phyloP scores from a whole-genome alignment of 92 coral and sea anemone species.

The Heteractis magnifica region DNA sequence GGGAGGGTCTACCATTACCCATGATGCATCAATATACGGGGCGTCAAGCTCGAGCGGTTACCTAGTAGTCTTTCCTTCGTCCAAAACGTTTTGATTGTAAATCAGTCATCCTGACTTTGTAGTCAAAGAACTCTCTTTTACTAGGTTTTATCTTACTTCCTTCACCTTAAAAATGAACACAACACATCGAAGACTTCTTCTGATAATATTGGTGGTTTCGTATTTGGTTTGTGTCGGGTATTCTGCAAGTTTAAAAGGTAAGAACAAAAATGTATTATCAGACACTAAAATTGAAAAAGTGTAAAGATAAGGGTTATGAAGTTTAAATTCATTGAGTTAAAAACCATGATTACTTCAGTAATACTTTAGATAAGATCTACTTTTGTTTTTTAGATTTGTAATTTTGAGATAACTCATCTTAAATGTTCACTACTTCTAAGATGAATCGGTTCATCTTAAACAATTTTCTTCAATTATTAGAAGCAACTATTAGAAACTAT shows the following conservation, averaged over 20 bases:
- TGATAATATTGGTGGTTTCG: conserved; percentile 3
- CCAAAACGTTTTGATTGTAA: background rate
- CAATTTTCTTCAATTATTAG: too few relatives aligned
- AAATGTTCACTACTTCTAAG: background rate
- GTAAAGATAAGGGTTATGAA: background rate
- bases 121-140: background rate
- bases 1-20: background rate
- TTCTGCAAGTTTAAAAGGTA: conserved; percentile 26
- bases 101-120: background rate
- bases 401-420: background rate
- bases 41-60: conserved; percentile 11
- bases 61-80: conserved; percentile 1
- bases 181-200: conserved; percentile 6
- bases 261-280: background rate
- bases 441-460: too few relatives aligned
- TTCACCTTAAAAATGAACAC: conserved; percentile 1
- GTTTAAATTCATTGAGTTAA: background rate
- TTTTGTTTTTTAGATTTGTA: background rate
- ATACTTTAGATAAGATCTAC: background rate
- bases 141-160: background rate
- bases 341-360: background rate
- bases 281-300: background rate
- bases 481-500: too few relatives aligned
- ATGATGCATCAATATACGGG: background rate
- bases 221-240: conserved; percentile 6